Percentiles rank a stretch among this genome's conserved stretches.
These are phyloP conservation scores for Rousettus leschenaultii DNA, from an alignment of 2,113 vertebrate species.

Conservation along the genomic window DNA sequence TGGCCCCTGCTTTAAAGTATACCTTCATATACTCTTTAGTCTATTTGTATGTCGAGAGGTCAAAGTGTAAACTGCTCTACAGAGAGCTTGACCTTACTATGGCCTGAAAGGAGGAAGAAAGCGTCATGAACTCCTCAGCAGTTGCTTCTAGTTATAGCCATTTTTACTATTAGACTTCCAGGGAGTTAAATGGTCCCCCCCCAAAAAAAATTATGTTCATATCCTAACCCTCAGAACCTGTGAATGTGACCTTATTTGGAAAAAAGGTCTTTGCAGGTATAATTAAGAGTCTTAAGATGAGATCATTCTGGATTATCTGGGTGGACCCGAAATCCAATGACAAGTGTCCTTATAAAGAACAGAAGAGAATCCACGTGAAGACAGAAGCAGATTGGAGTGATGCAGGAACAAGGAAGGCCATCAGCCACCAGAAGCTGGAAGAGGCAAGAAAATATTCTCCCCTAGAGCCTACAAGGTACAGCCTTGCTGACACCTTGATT, in stretches of 20 bases:
- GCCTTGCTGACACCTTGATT: background rate
- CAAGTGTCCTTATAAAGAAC: background rate
- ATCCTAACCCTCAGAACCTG: background rate
- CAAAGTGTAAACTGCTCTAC: background rate
- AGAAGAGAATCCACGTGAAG: background rate
- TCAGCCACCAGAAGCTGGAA: background rate
- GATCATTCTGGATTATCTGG: slow-evolving; percentile 34
- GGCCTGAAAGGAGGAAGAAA: background rate
- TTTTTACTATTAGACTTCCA: background rate
- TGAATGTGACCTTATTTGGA: background rate
- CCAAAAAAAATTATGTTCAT: background rate
- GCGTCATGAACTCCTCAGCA: background rate
- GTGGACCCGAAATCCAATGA: background rate
- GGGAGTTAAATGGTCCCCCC: background rate
- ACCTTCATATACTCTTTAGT: background rate
- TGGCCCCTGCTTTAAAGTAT: background rate
- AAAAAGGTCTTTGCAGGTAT: background rate
- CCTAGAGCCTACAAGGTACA: background rate
- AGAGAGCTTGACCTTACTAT: background rate
- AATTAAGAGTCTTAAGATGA: slow-evolving; percentile 22
- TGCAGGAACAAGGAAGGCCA: background rate
- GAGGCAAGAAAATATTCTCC: background rate
- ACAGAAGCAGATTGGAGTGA: background rate
- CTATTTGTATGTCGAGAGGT: background rate
- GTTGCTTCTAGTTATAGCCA: background rate